Evolutionary conservation across 2,113 vertebrate genomes (phyloP).

Genomic region (Aix galericulata): DNA sequence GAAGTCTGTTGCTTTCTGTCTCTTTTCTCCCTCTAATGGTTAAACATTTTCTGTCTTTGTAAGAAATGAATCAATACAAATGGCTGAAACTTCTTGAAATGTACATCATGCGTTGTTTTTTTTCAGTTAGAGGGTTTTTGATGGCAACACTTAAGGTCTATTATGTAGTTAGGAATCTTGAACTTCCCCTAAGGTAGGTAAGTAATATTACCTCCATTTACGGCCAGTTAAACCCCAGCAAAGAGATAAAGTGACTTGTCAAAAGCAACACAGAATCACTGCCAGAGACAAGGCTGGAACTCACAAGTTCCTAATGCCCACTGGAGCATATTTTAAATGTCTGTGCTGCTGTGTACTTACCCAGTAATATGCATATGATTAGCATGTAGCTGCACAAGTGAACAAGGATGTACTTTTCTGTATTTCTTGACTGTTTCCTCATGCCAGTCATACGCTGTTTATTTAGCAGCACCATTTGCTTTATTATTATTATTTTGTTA

Average conservation of each 20-base stretch:
- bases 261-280: neutral
- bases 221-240: neutral
- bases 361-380: neutral
- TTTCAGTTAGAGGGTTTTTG: neutral
- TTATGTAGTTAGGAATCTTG: neutral
- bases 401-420: neutral
- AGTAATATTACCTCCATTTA: neutral
- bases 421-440: neutral
- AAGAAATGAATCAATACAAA: neutral
- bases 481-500: neutral
- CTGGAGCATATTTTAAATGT: neutral
- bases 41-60: neutral
- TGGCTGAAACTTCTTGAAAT: neutral
- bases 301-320: neutral
- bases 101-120: neutral
- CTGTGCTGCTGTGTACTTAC: neutral
- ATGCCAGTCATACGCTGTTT: neutral
- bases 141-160: neutral
- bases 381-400: neutral
- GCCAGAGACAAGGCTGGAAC: neutral
- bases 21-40: neutral
- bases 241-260: neutral
- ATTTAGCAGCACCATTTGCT: neutral
- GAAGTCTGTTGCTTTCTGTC: neutral
- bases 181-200: neutral